A percentile compares a stretch with the other conserved stretches of the same genome.
Evolutionary conservation across 92 coral and sea anemone genomes (phyloP).

Genomic region (Epizoanthus scotinus): DNA sequence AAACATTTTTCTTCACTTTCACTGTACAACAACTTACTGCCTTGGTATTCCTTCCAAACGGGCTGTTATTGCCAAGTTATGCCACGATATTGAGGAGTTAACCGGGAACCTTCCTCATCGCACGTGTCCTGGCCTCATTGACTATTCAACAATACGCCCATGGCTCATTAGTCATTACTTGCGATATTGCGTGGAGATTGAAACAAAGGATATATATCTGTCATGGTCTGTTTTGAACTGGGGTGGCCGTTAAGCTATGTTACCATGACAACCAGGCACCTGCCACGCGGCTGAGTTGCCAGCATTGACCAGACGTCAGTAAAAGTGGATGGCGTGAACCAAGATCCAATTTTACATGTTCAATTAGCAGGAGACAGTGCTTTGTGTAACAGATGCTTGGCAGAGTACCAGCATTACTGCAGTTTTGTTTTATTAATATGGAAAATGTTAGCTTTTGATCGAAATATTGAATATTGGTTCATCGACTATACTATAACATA

Average conservation of each 20-base stretch:
- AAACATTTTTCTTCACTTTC: background rate
- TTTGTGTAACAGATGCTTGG: too few species aligned
- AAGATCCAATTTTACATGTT: too few species aligned
- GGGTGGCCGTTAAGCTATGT: background rate
- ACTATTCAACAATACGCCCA: constrained; percentile 42
- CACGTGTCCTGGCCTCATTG: constrained; percentile 39
- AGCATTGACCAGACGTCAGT: background rate
- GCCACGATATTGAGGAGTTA: constrained; percentile 14
- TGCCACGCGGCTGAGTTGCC: background rate
- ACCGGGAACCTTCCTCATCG: constrained; percentile 29
- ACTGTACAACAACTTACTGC: background rate
- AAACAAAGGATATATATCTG: constrained; percentile 26
- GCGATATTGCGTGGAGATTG: constrained; percentile 25
- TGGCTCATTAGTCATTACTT: constrained; percentile 35
- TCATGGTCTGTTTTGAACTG: constrained; percentile 13
- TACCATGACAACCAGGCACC: constrained; percentile 22
- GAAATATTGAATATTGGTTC: too few species aligned
- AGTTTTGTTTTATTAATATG: too few species aligned
- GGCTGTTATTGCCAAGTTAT: background rate
- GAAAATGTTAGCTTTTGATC: too few species aligned
- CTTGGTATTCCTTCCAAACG: background rate
- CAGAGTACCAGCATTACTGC: too few species aligned
- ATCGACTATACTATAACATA: too few species aligned
- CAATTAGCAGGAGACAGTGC: background rate
- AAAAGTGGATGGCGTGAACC: background rate